Conservation (phyloP, 1,140 invertebrate genomes). For the Eriocheir sinensis region DNA sequence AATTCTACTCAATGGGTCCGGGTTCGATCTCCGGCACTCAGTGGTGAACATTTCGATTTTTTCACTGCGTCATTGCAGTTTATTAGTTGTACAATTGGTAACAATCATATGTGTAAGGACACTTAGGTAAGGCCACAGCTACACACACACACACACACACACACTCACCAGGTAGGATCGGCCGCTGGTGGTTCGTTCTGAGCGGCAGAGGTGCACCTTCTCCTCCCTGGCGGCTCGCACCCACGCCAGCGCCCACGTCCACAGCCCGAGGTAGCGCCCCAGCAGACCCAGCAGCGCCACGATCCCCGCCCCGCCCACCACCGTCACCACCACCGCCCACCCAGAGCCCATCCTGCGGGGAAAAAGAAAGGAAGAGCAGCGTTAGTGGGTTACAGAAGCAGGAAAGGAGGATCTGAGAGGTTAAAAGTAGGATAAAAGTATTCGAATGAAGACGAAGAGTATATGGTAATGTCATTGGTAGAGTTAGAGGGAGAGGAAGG, state of each 20-base stretch:
- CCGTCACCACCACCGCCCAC: conserved; percentile 79
- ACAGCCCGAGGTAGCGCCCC: conserved; percentile 84
- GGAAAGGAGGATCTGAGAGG: neutral
- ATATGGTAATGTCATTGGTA: neutral
- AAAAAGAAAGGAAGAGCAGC: neutral
- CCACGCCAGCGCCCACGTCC: conserved; percentile 84
- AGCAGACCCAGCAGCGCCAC: conserved; percentile 80
- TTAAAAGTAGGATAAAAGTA: neutral
- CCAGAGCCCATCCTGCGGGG: conserved; percentile 76
- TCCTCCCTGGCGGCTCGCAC: conserved; percentile 85
- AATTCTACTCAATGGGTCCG: too few species aligned
- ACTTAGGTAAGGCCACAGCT: too few species aligned
- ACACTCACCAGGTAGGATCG: conserved; percentile 86
- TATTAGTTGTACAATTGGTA: too few species aligned
- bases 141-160: neutral
- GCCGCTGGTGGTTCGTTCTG: conserved; percentile 84
- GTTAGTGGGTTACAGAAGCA: neutral
- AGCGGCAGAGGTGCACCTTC: conserved; percentile 84
- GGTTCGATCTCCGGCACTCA: too few species aligned
- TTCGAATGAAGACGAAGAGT: neutral
- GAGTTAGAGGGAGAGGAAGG: neutral
- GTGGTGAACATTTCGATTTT: too few species aligned
- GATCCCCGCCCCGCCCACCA: conserved; percentile 80
- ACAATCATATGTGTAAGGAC: too few species aligned
- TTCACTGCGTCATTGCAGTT: too few species aligned